phyloP scores from a whole-genome alignment of 2,113 vertebrate genomes.

The Pandion haliaetus region DNA sequence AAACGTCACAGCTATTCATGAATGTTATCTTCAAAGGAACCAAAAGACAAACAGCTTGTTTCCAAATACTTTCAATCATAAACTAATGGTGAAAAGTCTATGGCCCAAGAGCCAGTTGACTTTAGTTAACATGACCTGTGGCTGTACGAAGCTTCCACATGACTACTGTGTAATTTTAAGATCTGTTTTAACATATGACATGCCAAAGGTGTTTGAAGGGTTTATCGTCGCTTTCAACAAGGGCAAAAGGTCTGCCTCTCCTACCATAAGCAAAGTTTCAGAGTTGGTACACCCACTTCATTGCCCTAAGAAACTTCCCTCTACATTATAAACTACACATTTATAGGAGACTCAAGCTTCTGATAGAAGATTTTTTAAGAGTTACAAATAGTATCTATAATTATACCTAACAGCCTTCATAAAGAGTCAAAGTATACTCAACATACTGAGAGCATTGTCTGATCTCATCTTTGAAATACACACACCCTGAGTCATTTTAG shows the following conservation, averaged over 20 bases:
- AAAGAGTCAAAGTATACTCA: neutral
- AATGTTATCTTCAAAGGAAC: neutral
- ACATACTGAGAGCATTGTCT: neutral
- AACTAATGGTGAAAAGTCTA: neutral
- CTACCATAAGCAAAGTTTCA: neutral
- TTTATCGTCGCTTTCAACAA: neutral
- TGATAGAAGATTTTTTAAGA: neutral
- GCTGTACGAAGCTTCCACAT: neutral
- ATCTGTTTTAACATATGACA: neutral
- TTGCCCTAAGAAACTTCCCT: neutral
- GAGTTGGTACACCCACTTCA: neutral
- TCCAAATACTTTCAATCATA: neutral
- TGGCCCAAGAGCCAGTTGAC: neutral
- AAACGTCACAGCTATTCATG: neutral
- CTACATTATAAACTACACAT: neutral
- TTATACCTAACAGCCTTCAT: neutral
- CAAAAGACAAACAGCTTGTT: neutral
- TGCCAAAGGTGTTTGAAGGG: neutral
- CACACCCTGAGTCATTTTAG: neutral
- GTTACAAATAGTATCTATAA: neutral
- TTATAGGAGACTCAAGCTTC: neutral
- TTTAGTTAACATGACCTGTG: neutral
- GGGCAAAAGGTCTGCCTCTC: neutral
- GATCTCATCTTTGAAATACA: constrained; percentile 10
- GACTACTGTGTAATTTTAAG: neutral